A percentile compares a stretch with the other conserved stretches of the same genome.
Evolutionary conservation across 2,888 invertebrate genomes (phyloP).

Genomic region (Druceiella hillmani): DNA sequence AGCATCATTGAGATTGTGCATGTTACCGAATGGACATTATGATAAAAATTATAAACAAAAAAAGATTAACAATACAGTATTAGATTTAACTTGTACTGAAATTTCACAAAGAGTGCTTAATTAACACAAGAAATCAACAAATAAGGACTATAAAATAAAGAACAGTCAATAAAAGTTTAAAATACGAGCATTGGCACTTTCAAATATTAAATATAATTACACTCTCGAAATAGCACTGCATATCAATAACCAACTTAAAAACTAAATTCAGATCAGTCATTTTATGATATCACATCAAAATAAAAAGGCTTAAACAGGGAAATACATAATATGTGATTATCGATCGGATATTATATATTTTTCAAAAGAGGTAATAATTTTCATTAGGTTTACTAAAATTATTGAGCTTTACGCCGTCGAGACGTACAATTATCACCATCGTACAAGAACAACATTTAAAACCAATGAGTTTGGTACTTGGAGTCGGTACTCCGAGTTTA

Average conservation of each 20-base stretch:
- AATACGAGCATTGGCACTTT: conserved; percentile 57
- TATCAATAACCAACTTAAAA: conserved; percentile 55
- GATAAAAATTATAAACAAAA: conserved; percentile 3
- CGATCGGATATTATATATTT: conserved; percentile 40
- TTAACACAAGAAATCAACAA: conserved; percentile 15
- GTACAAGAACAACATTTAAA: conserved; percentile 51
- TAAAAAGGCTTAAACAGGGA: conserved; percentile 41
- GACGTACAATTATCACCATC: conserved; percentile 50
- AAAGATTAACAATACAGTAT: conserved; percentile 5
- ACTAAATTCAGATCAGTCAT: conserved; percentile 58
- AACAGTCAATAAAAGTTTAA: conserved; percentile 49
- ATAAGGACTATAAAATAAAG: conserved; percentile 36
- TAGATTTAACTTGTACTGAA: conserved; percentile 37
- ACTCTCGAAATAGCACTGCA: conserved; percentile 53
- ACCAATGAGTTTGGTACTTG: conserved; percentile 53
- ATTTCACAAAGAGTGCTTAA: conserved; percentile 25
- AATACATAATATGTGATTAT: conserved; percentile 50
- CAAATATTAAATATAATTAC: conserved; percentile 52
- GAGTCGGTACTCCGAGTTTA: conserved; percentile 46
- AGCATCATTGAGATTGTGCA: conserved; percentile 55
- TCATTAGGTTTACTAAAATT: conserved; percentile 54
- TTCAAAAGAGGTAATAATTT: conserved; percentile 56
- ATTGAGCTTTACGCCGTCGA: conserved; percentile 52
- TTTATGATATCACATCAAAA: conserved; percentile 59
- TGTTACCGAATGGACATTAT: conserved; percentile 33